Conservation (phyloP, 2,113 vertebrate species). For the Camelus dromedarius region DNA sequence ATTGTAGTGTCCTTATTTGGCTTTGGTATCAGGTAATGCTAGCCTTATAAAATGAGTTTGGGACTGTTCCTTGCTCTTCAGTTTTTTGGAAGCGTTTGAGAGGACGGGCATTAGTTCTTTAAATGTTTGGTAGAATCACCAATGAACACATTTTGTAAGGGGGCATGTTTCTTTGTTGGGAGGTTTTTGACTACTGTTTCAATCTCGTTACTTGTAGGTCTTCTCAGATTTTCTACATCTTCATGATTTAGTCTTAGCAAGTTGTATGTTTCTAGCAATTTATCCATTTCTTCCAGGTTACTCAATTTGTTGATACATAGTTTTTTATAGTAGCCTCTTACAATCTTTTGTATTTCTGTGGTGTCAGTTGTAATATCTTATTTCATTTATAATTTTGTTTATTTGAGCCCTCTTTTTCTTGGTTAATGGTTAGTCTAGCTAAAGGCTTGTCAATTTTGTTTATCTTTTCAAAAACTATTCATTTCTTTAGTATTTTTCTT, state of each 20-base stretch:
- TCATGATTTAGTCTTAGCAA: background rate
- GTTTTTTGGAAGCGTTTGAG: background rate
- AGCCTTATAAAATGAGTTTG: background rate
- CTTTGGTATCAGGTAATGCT: background rate
- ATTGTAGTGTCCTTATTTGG: background rate
- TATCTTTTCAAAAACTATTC: background rate
- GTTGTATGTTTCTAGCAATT: background rate
- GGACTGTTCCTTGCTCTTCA: background rate
- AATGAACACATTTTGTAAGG: background rate
- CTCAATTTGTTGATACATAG: background rate
- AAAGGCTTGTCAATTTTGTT: background rate
- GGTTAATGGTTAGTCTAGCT: background rate
- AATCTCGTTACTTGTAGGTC: background rate
- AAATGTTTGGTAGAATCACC: background rate
- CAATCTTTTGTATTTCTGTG: background rate
- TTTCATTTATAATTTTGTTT: constrained; percentile 5
- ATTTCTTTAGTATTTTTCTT: background rate
- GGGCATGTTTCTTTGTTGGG: background rate
- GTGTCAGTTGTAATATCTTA: background rate
- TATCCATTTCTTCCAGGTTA: background rate
- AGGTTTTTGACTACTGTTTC: background rate
- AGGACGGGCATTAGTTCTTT: background rate
- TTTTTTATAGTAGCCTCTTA: background rate
- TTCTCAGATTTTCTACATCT: background rate
- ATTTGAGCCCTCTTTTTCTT: background rate